Evolutionary conservation across 37 sponge, comb jelly and placozoan genomes (phyloP).

Genomic region (Aplysina aerophoba): DNA sequence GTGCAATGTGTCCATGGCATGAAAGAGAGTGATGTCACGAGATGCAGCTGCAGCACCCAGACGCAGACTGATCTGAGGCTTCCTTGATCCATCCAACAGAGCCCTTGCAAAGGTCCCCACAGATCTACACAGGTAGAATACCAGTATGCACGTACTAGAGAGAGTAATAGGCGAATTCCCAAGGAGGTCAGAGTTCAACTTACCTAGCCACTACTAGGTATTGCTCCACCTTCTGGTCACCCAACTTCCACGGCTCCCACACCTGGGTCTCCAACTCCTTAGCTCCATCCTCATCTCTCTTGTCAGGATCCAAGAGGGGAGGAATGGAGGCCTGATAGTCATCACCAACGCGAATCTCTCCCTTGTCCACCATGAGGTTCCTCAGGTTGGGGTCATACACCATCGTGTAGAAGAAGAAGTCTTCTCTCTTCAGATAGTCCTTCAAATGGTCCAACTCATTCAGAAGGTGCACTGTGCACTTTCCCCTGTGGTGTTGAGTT

Average conservation of each 20-base stretch:
- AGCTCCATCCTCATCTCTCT: not conserved
- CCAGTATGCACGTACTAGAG: not conserved
- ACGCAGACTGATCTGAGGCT: conserved; percentile 88
- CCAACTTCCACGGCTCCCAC: conserved; percentile 81
- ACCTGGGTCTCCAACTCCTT: conserved; percentile 45
- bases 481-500: conserved; percentile 58
- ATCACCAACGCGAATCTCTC: conserved; percentile 84
- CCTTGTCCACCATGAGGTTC: conserved; percentile 90
- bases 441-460: conserved; percentile 85
- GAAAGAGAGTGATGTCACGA: conserved; percentile 92
- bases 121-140: conserved; percentile 50
- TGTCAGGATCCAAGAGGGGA: conserved; percentile 40
- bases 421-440: conserved; percentile 80
- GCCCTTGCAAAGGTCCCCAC: conserved; percentile 98
- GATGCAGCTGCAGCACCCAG: conserved; percentile 96
- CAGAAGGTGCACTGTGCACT: conserved; percentile 85
- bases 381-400: conserved; percentile 91
- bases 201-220: conserved; percentile 88
- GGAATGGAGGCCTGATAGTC: conserved; percentile 90
- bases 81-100: conserved; percentile 85
- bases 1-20: conserved; percentile 92
- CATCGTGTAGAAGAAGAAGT: conserved; percentile 93
- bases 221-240: conserved; percentile 89
- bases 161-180: not conserved
- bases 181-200: not conserved